Evolutionary conservation across 2,888 invertebrate species (phyloP).

Genomic region (Drosophila nigritarsus): DNA sequence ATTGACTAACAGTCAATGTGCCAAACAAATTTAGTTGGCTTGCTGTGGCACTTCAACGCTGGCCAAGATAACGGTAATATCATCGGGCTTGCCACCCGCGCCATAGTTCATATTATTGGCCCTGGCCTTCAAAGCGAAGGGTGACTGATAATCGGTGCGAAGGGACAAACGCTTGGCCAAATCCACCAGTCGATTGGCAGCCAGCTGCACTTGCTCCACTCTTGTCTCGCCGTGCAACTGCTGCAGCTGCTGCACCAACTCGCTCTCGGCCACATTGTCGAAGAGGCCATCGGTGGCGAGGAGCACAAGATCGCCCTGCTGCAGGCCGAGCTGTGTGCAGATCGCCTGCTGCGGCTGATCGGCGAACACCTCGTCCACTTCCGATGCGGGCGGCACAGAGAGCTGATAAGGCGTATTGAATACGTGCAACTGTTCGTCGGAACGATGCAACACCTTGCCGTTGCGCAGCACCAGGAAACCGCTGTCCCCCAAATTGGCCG

Average conservation of each 20-base stretch:
- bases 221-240: conserved; percentile 84
- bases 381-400: conserved; percentile 94
- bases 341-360: conserved; percentile 96
- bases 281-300: conserved; percentile 98
- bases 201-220: conserved; percentile 35
- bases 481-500: conserved; percentile 98
- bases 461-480: conserved; percentile 96
- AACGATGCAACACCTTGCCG: conserved; percentile 94
- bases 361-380: conserved; percentile 91
- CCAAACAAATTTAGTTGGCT: neutral
- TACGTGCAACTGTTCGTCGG: conserved; percentile 97
- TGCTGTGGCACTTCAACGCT: conserved; percentile 37
- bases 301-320: conserved; percentile 96
- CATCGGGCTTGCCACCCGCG: conserved; percentile 64
- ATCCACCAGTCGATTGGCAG: conserved; percentile 48
- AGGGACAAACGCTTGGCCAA: conserved; percentile 46
- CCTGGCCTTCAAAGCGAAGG: conserved; percentile 57
- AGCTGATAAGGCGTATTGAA: conserved; percentile 99
- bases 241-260: conserved; percentile 92
- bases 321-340: conserved; percentile 91
- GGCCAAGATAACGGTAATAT: conserved; percentile 68
- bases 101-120: conserved; percentile 26
- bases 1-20: neutral
- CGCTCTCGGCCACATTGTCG: conserved; percentile 96
- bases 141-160: conserved; percentile 40